Evolutionary conservation across 2,888 invertebrate genomes (phyloP), one percentile per base, ranked within the genome.

Genomic region (Cordilura impudica): DNA sequence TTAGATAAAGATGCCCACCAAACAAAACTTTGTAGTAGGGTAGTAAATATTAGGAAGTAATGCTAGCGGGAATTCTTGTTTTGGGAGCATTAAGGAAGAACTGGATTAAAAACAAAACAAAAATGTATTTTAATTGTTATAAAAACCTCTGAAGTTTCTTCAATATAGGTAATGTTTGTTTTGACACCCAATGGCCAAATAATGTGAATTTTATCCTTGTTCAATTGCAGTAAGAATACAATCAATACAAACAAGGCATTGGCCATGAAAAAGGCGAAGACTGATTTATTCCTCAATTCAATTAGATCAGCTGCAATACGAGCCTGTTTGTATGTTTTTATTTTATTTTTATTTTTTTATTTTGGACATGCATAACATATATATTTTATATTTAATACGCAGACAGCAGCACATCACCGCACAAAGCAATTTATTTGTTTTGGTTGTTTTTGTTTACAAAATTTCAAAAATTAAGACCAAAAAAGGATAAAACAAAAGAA

Each of bases 181-280:
- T 95, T 95, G 91, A 96, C 95, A 90, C 97, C 97, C 90, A 97
- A 93, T 90, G 98, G 98, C 98, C 98, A 98, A 92, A 97, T 94
- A 91, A 98, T 95, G 92, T 98, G 97, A 90, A 98, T 94, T 92
- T 96, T 96, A 93, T 98, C 97, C 94, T 98, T 98, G 93, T 98
- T 98, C 91, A 98, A 94, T 94, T 99, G 98, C 90, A 99, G 95
- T 91, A 99, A 95, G 92, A 99, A 97, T 89, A 99, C 98, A 91
- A 98, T 96, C 92, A 99, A 94, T 90, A 98, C 97, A 94, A 98
- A 99, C 90, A 99, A 94, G 91, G 98, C 97, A 94, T 99, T 99
- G 93, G 98, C 95, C 98, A 99, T 98, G 92, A 98, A 96, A 94
- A 98, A 98, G 90, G 96, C 97, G 91, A 98, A 97, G 89, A 97